A percentile compares a stretch with the other conserved stretches of the same genome.
These are phyloP conservation scores for Pandemis corylana DNA, from an alignment of 2,888 invertebrate genomes.

Conservation along the genomic window DNA sequence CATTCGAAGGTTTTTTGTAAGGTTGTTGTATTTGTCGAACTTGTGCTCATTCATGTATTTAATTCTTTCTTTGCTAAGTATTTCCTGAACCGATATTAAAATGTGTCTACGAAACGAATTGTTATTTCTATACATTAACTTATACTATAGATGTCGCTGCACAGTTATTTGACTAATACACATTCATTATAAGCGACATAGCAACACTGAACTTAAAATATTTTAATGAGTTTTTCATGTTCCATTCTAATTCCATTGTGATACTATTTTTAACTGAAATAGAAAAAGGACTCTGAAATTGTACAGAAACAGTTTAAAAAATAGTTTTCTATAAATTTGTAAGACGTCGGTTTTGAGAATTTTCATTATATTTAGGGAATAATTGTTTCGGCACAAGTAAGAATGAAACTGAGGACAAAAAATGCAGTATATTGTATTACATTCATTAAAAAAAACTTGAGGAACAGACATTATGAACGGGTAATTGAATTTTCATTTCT, in stretches of 20 bases:
- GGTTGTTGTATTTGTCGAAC: no score
- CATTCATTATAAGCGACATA: constrained; percentile 53
- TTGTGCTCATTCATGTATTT: no score
- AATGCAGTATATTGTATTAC: not conserved
- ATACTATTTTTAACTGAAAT: constrained; percentile 38
- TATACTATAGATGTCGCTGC: constrained; percentile 62
- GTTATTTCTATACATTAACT: constrained; percentile 72
- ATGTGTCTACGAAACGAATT: constrained; percentile 59
- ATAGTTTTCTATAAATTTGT: constrained; percentile 31
- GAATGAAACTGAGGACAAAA: not conserved
- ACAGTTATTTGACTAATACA: constrained; percentile 47
- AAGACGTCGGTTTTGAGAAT: constrained; percentile 29
- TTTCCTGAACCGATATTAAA: constrained; percentile 75
- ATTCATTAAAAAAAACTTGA: not conserved
- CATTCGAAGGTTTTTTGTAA: not conserved
- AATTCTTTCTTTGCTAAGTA: no score
- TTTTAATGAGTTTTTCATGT: constrained; percentile 47
- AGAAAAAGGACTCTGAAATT: constrained; percentile 14
- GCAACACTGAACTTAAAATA: constrained; percentile 34
- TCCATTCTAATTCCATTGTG: constrained; percentile 46
- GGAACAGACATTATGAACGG: no score
- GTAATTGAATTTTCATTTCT: not conserved
- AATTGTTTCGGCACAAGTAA: constrained; percentile 26
- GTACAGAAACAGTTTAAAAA: constrained; percentile 37
- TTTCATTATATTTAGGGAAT: constrained; percentile 17